These are phyloP conservation scores for Dendrophyllia cribrosa DNA, from an alignment of 64 coral and sea anemone species.

Conservation along the genomic window DNA sequence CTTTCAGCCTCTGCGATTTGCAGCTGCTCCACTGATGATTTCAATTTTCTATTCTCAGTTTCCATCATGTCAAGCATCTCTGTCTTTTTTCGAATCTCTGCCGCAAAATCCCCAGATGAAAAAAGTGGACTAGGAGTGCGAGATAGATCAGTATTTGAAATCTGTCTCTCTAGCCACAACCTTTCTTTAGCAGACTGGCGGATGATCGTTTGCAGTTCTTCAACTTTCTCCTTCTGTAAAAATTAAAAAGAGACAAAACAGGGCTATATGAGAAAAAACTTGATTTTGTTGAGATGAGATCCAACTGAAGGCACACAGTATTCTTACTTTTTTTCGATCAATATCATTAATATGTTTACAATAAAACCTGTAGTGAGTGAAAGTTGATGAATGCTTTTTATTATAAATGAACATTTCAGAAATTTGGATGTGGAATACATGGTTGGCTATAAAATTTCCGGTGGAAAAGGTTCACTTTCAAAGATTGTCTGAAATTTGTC, in stretches of 20 bases:
- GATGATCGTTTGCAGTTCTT: conserved; percentile 85
- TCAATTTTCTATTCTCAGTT: conserved; percentile 69
- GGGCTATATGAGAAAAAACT: too few species aligned
- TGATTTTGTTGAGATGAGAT: background rate
- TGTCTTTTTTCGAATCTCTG: conserved; percentile 46
- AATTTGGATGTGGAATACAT: too few species aligned
- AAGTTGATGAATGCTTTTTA: too few species aligned
- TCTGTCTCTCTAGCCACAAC: conserved; percentile 83
- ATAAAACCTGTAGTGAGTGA: too few species aligned
- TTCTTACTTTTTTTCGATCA: too few species aligned
- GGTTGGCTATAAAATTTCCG: too few species aligned
- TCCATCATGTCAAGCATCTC: conserved; percentile 29
- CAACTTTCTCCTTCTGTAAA: conserved; percentile 81
- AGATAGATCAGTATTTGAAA: conserved; percentile 57
- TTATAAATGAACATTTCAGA: too few species aligned
- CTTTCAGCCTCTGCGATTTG: conserved; percentile 71
- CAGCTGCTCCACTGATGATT: conserved; percentile 65
- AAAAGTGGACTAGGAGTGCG: conserved; percentile 45
- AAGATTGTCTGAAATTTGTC: too few species aligned
- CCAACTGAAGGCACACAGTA: too few species aligned
- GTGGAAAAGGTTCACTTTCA: too few species aligned
- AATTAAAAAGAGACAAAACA: background rate
- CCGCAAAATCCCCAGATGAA: conserved; percentile 14
- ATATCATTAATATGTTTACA: too few species aligned
- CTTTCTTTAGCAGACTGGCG: conserved; percentile 84